Conservation (phyloP, 2,888 invertebrate species). For the Empis stercorea region DNA sequence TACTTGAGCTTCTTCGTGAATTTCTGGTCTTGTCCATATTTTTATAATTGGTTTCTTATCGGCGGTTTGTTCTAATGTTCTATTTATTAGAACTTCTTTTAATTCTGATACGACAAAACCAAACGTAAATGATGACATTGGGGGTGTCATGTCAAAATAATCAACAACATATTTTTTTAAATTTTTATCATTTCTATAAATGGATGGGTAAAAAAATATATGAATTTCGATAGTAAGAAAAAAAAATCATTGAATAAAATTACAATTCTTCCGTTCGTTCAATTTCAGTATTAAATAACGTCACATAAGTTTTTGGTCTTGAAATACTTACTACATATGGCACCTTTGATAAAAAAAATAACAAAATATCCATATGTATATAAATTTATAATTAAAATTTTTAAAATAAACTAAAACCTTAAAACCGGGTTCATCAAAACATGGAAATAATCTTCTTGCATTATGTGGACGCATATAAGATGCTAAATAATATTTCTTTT, state of each 20-base stretch:
- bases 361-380: background rate
- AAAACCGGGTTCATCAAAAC: conserved; percentile 65
- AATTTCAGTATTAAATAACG: conserved; percentile 52
- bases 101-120: conserved; percentile 61
- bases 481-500: conserved; percentile 43
- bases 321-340: conserved; percentile 53
- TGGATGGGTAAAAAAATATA: background rate
- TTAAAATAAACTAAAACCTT: conserved; percentile 39
- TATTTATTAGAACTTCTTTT: conserved; percentile 20
- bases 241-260: conserved; percentile 18
- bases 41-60: conserved; percentile 27
- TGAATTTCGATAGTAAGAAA: background rate
- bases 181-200: conserved; percentile 5
- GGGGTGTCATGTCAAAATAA: conserved; percentile 55
- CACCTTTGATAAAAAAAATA: conserved; percentile 46
- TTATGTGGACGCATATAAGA: conserved; percentile 59
- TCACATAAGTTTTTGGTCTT: conserved; percentile 43
- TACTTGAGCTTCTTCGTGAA: conserved; percentile 35
- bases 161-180: conserved; percentile 46
- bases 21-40: conserved; percentile 36
- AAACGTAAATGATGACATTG: conserved; percentile 64
- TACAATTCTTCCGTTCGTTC: conserved; percentile 47
- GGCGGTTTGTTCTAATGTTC: conserved; percentile 14
- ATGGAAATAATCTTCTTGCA: conserved; percentile 65
- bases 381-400: background rate